Conservation (phyloP, 53 echinoderm and acorn worm genomes). For the Astropecten irregularis region DNA sequence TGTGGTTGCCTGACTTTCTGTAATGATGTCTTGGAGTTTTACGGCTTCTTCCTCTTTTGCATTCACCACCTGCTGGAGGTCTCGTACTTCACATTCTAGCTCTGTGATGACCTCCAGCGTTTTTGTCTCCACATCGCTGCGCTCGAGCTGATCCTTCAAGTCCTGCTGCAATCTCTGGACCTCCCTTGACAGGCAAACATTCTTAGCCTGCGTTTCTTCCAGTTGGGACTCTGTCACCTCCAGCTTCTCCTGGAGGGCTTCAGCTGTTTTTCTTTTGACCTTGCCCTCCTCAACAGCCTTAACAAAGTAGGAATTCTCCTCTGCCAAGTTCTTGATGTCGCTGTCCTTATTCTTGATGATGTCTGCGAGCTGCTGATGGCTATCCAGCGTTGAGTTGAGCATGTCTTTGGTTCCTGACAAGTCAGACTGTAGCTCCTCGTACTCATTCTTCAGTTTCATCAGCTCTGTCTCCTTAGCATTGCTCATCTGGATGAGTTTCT, state of each 20-base stretch:
- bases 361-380: conserved; percentile 75
- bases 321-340: conserved; percentile 82
- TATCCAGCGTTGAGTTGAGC: conserved; percentile 70
- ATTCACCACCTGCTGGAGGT: conserved; percentile 43
- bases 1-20: conserved; percentile 27
- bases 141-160: conserved; percentile 40
- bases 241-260: conserved; percentile 37
- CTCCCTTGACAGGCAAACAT: conserved; percentile 5
- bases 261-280: conserved; percentile 51
- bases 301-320: conserved; percentile 85
- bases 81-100: conserved; percentile 70
- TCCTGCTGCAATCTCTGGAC: conserved; percentile 37
- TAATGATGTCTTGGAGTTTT: conserved; percentile 12
- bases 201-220: conserved; percentile 56
- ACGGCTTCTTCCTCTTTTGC: conserved; percentile 48
- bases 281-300: conserved; percentile 82
- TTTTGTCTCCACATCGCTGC: conserved; percentile 58
- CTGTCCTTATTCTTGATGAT: conserved; percentile 81
- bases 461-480: conserved; percentile 64
- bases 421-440: conserved; percentile 71
- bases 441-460: conserved; percentile 57
- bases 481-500: conserved; percentile 39
- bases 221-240: conserved; percentile 46
- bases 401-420: conserved; percentile 76
- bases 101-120: conserved; percentile 78